Evolutionary conservation across 2,797 vertebrate species (phyloP).

Genomic region (Arnoldichthys spilopterus): DNA sequence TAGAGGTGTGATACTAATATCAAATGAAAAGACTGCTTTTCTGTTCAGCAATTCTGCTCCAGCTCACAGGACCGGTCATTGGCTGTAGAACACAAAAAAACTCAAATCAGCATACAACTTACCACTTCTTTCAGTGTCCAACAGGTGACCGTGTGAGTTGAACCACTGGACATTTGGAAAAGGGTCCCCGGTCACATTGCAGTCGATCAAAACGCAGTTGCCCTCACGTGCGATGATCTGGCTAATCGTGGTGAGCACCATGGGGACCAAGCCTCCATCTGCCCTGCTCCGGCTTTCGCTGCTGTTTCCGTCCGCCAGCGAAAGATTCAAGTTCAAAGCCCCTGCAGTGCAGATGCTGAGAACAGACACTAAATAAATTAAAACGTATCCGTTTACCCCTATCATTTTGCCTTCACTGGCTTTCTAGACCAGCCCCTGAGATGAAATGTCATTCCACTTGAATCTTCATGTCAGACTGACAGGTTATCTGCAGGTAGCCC

Average conservation of each 20-base stretch:
- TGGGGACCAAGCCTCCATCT: slow-evolving; percentile 76
- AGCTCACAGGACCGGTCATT: background rate
- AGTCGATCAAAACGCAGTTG: slow-evolving; percentile 90
- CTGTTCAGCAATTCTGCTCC: background rate
- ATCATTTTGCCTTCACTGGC: slow-evolving; percentile 70
- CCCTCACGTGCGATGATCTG: slow-evolving; percentile 95
- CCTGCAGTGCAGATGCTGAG: slow-evolving; percentile 71
- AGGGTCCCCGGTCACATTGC: slow-evolving; percentile 90
- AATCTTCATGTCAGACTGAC: slow-evolving; percentile 62
- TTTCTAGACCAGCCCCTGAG: slow-evolving; percentile 49
- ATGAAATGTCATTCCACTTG: slow-evolving; percentile 64
- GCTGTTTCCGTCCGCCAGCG: slow-evolving; percentile 24
- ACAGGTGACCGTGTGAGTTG: slow-evolving; percentile 86
- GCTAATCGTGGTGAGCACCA: slow-evolving; percentile 77
- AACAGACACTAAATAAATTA: slow-evolving; percentile 68
- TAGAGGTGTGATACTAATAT: too few relatives aligned
- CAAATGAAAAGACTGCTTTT: background rate
- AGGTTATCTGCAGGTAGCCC: slow-evolving; percentile 67
- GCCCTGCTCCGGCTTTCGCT: slow-evolving; percentile 67
- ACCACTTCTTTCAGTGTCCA: slow-evolving; percentile 83
- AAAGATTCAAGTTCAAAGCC: slow-evolving; percentile 51
- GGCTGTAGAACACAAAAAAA: background rate
- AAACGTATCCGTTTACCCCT: slow-evolving; percentile 46
- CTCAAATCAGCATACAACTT: slow-evolving; percentile 52
- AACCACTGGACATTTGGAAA: slow-evolving; percentile 90